Evolutionary conservation across 2,888 invertebrate genomes (phyloP), one percentile per base, ranked within the genome.

Genomic region (Chymomyza caudatula): DNA sequence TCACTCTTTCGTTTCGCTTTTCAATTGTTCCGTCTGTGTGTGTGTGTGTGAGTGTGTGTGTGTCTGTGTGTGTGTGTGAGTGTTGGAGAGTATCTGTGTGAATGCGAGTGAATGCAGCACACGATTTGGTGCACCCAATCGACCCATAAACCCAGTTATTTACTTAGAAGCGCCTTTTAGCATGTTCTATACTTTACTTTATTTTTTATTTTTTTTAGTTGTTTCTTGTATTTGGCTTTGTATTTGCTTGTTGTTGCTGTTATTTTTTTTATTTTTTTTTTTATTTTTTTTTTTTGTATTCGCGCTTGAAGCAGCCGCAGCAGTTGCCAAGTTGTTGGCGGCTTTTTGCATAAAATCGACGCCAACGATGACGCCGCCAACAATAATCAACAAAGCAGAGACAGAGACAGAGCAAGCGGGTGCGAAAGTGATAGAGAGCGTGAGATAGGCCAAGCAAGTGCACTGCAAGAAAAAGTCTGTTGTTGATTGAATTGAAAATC

Each of bases 61-160:
- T 8, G 29, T n/a, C n/a, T n/a, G 57, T 56, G 51, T 51, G 53
- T 37, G 11, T 29, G 29, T 8, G 29, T 8, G 29, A 23, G 23
- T 37, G 29, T 11, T 2, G 6, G 29, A 29, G 29, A 5, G 2
- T 57, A 60, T 61, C 49, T 67, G 62, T 69, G 54, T 54, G 29
- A 23, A 15, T 49, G 52, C 5, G 23, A 17, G 54, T 65, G 76
- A 76, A 66, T 77, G 71, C 77, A 62, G 71, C 85, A 81, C 79
- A 86, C 87, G 85, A 87, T 88, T 88, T 88, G 84, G 81, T 87
- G 88, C 86, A 88, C 86, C 87, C 89, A 89, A 89, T 88, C 88
- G 89, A 88, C 88, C 89, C 88, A 88, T 80, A 88, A 88, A 89
- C 88, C 88, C 76, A 88, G 89, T 88, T 88, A 84, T 86, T 83